A percentile compares a stretch with the other conserved stretches of the same genome.
Evolutionary conservation across 2,888 invertebrate species (phyloP).

Genomic region (Timema cristinae): DNA sequence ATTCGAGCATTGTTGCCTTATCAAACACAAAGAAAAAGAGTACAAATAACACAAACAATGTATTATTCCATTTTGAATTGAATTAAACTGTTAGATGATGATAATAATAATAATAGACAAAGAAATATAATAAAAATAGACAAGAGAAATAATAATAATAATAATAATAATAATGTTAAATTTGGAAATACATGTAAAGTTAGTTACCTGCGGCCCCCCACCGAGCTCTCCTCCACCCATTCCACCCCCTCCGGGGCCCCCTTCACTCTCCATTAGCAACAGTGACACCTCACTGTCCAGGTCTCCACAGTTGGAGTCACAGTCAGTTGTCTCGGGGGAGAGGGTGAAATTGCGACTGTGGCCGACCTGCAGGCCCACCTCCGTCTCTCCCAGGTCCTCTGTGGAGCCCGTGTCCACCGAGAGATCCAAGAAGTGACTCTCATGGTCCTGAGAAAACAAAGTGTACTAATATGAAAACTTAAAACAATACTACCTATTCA

Average conservation of each 20-base stretch:
- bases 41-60: too few species aligned
- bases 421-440: conserved; percentile 43
- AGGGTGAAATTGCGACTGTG: conserved; percentile 82
- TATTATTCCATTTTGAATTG: too few species aligned
- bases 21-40: too few species aligned
- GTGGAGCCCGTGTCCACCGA: conserved; percentile 60
- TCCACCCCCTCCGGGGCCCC: conserved; percentile 40
- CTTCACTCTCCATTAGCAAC: conserved; percentile 57
- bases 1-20: too few species aligned
- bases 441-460: conserved; percentile 41
- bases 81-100: too few species aligned
- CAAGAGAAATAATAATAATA: too few species aligned
- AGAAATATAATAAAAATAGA: too few species aligned
- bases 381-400: conserved; percentile 60
- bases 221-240: conserved; percentile 49
- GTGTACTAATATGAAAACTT: background rate
- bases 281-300: conserved; percentile 80
- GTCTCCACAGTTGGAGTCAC: conserved; percentile 83
- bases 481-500: background rate
- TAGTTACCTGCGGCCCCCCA: conserved; percentile 7
- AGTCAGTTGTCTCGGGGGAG: conserved; percentile 90
- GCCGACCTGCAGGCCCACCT: conserved; percentile 56
- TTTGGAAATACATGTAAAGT: conserved; percentile 7
- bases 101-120: too few species aligned
- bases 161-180: too few species aligned